These are phyloP conservation scores for Pyrrhura leucotis DNA, from an alignment of 2,797 vertebrate genomes.

Conservation along the genomic window DNA sequence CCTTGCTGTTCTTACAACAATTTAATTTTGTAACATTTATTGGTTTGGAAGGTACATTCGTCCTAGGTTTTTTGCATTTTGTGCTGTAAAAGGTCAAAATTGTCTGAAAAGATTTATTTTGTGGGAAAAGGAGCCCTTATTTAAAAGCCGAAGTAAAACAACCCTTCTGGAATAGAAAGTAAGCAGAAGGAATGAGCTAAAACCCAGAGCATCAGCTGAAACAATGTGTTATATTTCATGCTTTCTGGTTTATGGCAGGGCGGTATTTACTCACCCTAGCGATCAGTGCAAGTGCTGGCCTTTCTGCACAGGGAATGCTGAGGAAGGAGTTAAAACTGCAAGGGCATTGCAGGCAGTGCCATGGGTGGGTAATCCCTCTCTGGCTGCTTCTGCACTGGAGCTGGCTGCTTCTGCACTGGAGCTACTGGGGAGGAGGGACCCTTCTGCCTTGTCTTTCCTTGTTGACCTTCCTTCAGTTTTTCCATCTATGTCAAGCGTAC, in stretches of 20 bases:
- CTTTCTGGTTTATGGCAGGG: neutral
- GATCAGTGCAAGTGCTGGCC: neutral
- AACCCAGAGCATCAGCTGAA: neutral
- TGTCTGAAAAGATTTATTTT: conserved; percentile 58
- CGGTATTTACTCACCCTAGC: neutral
- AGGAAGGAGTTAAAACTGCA: rapidly evolving
- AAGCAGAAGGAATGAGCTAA: neutral
- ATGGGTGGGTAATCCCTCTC: too few species aligned
- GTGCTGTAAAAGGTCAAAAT: conserved; percentile 57
- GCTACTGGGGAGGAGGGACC: rapidly evolving
- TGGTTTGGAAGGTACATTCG: conserved; percentile 28
- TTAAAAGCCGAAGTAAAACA: neutral
- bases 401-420: neutral
- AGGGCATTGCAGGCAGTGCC: neutral
- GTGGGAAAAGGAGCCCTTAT: neutral
- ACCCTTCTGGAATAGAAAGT: neutral
- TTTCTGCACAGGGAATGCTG: neutral
- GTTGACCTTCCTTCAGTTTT: neutral
- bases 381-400: neutral
- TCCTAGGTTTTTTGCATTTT: conserved; percentile 20
- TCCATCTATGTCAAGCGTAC: neutral
- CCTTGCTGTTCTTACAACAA: neutral
- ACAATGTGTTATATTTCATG: neutral
- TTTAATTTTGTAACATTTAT: conserved; percentile 33
- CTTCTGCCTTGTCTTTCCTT: neutral